Percentiles rank a stretch among this genome's conserved stretches.
Conservation (phyloP, 2,797 vertebrate genomes). For the Varecia variegata region DNA sequence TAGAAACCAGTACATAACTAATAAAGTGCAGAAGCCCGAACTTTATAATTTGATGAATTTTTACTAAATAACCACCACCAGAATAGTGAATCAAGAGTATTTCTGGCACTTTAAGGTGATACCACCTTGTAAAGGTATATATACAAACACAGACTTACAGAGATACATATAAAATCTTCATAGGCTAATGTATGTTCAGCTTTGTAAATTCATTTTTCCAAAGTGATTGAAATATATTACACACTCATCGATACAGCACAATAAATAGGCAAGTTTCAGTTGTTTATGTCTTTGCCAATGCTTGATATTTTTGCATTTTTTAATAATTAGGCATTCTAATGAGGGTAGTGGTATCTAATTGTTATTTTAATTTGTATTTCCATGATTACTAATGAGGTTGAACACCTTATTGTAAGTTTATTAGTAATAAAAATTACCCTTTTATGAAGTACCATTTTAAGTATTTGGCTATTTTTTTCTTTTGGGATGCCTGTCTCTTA, state of each 20-base stretch:
- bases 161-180: background rate
- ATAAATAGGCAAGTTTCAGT: background rate
- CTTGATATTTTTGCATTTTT: background rate
- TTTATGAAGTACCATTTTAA: background rate
- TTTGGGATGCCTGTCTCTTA: background rate
- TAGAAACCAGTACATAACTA: background rate
- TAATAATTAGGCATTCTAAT: background rate
- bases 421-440: background rate
- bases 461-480: background rate
- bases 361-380: constrained; percentile 14
- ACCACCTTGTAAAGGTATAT: background rate
- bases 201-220: background rate
- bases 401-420: background rate
- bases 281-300: background rate
- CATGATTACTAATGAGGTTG: background rate
- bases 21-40: background rate
- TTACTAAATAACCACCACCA: background rate
- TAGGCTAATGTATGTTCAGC: background rate
- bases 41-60: background rate
- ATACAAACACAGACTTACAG: background rate
- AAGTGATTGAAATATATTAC: background rate
- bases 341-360: background rate
- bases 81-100: background rate
- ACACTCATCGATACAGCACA: background rate
- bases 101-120: background rate